Conservation (phyloP, 2,113 vertebrate genomes). For the Coturnix japonica region DNA sequence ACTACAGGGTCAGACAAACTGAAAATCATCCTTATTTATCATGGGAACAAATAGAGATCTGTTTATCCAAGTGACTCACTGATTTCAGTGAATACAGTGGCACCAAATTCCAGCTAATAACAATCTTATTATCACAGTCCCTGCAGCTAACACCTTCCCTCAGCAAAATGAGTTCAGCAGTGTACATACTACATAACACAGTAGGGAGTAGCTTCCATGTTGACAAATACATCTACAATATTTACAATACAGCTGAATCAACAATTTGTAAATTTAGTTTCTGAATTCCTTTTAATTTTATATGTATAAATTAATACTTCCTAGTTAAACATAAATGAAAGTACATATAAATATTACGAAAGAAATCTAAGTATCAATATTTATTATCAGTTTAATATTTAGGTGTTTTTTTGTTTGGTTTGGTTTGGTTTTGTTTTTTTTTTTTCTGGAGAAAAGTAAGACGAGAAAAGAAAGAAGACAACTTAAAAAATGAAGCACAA, state of each 20-base stretch:
- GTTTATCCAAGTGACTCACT: neutral
- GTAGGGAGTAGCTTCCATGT: neutral
- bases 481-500: neutral
- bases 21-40: neutral
- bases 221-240: neutral
- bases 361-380: neutral
- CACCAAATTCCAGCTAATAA: neutral
- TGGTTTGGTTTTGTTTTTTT: neutral
- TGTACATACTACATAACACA: neutral
- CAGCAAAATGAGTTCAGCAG: neutral
- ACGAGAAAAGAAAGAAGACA: accelerated
- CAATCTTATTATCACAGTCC: neutral
- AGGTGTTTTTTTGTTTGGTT: too few relatives aligned
- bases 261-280: neutral
- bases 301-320: neutral
- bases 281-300: neutral
- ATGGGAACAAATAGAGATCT: neutral
- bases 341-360: neutral
- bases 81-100: neutral
- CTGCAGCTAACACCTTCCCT: neutral
- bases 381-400: neutral
- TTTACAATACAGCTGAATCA: neutral
- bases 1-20: neutral
- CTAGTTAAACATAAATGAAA: neutral
- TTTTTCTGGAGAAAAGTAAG: neutral